Percentiles rank a stretch among this genome's conserved stretches.
Conservation (phyloP, 2,113 vertebrate genomes). For the Pachypanchax playfairii region DNA sequence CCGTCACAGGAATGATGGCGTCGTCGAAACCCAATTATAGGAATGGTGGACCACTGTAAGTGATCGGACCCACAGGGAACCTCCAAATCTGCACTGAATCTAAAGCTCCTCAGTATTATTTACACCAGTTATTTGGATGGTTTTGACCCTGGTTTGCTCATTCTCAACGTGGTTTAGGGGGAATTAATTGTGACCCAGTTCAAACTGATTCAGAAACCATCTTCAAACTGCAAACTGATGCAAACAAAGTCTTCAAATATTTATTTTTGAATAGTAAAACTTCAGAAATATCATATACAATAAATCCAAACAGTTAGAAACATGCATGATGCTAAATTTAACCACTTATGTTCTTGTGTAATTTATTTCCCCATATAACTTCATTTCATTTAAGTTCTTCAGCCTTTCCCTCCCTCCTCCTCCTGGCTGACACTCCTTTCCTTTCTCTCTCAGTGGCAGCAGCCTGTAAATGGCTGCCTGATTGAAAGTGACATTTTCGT, state of each 20-base stretch:
- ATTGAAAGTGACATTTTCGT: slow-evolving; percentile 82
- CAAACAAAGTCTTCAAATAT: too few relatives aligned
- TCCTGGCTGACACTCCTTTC: slow-evolving; percentile 33
- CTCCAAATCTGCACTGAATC: neutral
- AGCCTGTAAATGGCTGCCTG: slow-evolving; percentile 72
- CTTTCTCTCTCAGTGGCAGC: slow-evolving; percentile 25
- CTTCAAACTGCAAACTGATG: too few relatives aligned
- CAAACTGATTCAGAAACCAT: too few relatives aligned
- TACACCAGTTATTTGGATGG: slow-evolving; percentile 8
- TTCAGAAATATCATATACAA: too few relatives aligned
- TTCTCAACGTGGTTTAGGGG: neutral
- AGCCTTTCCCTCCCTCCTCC: slow-evolving; percentile 25
- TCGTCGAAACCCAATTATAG: slow-evolving; percentile 66
- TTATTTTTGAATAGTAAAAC: too few relatives aligned
- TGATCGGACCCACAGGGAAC: slow-evolving; percentile 24
- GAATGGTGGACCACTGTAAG: slow-evolving; percentile 57
- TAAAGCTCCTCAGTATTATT: neutral
- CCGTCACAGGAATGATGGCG: slow-evolving; percentile 71
- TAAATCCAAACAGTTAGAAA: too few relatives aligned
- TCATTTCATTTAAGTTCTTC: slow-evolving; percentile 16
- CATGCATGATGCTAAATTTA: too few relatives aligned
- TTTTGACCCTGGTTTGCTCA: neutral
- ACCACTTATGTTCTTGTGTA: neutral
- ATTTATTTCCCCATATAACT: neutral
- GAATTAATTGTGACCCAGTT: neutral